These are phyloP conservation scores for Holacanthella duospinosa DNA, from an alignment of 2,888 invertebrate species.

Conservation along the genomic window DNA sequence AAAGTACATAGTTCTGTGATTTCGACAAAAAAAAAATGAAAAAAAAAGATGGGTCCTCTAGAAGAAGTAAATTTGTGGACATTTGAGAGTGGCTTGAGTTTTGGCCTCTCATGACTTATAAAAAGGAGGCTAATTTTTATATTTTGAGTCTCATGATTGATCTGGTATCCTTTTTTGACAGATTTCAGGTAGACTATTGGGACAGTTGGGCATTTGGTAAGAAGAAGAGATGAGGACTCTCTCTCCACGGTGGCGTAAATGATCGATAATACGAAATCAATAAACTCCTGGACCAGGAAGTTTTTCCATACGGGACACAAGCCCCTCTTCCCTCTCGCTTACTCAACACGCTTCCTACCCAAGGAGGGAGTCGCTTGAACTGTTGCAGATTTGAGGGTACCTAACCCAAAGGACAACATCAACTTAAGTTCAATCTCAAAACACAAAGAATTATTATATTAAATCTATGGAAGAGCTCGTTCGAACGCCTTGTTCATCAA, in stretches of 20 bases:
- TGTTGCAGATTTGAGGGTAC: neutral
- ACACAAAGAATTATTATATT: no score
- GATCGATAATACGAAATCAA: slow-evolving; percentile 3
- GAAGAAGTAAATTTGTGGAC: no score
- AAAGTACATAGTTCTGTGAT: no score
- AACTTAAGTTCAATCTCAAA: no score
- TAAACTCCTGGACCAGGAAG: neutral
- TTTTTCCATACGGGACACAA: slow-evolving; percentile 16
- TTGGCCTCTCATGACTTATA: no score
- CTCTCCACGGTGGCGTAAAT: neutral
- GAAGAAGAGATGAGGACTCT: neutral
- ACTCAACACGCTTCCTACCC: neutral
- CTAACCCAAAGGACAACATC: no score
- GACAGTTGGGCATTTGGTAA: neutral
- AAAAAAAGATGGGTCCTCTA: no score
- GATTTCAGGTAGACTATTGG: neutral
- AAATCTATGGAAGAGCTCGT: no score
- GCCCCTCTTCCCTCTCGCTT: slow-evolving; percentile 15
- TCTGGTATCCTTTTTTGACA: slow-evolving; percentile 1
- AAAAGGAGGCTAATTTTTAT: no score
- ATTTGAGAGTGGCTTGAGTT: no score
- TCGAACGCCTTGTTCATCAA: neutral
- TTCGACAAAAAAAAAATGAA: no score
- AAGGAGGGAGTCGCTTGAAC: neutral
- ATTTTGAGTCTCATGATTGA: no score